phyloP scores from a whole-genome alignment of 2,113 vertebrate genomes.

The Microtus richardsoni region DNA sequence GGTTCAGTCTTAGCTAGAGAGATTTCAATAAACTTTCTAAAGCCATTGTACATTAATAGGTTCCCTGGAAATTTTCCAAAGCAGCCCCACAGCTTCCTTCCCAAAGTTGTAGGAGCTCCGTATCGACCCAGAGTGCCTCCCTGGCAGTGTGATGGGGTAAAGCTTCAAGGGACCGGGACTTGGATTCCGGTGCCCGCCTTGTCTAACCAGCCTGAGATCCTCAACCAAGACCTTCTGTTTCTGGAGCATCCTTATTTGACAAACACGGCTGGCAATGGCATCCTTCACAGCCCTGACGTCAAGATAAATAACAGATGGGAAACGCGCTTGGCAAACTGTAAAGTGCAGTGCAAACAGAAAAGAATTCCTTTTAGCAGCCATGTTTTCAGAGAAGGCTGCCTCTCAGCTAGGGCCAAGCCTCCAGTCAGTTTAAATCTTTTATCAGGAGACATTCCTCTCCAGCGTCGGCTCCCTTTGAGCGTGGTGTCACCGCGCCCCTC shows the following conservation, averaged over 20 bases:
- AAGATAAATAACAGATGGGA: background rate
- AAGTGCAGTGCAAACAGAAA: background rate
- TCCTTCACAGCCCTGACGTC: background rate
- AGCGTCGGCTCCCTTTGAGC: background rate
- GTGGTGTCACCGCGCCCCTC: background rate
- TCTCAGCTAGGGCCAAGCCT: background rate
- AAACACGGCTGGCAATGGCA: background rate
- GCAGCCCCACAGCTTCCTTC: background rate
- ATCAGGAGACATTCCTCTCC: slow-evolving; percentile 10
- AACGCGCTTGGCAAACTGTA: background rate
- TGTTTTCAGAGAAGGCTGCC: background rate
- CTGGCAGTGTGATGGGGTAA: background rate
- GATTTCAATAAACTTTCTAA: slow-evolving; percentile 60
- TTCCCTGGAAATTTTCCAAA: slow-evolving; percentile 29
- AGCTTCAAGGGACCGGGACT: background rate
- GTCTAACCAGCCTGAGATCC: background rate
- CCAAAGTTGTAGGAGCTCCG: background rate
- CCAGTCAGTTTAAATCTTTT: background rate
- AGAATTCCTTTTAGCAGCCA: background rate
- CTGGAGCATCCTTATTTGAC: slow-evolving; percentile 32
- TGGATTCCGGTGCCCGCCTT: background rate
- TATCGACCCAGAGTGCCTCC: background rate
- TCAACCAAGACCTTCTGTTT: background rate
- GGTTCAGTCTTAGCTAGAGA: slow-evolving; percentile 44
- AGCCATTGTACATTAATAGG: background rate